Conservation (phyloP, 2,797 vertebrate species). For the Rhinogobio ventralis region DNA sequence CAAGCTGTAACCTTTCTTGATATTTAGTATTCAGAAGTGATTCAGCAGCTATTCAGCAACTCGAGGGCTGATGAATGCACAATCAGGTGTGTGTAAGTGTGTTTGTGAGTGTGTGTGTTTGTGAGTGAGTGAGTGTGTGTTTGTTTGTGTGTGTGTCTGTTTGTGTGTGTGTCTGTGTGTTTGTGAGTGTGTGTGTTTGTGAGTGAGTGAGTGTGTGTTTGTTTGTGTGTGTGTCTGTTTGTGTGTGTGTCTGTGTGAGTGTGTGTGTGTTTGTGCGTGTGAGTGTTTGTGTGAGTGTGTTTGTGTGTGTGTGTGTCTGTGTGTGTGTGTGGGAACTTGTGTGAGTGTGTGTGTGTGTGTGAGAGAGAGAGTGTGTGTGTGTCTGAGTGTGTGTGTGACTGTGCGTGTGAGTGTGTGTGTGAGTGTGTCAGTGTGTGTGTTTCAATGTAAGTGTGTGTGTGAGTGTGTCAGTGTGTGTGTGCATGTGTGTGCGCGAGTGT, state of each 20-base stretch:
- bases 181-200: background rate
- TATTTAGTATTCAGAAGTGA: constrained; percentile 53
- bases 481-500: no score
- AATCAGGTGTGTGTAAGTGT: constrained; percentile 32
- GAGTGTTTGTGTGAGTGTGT: background rate
- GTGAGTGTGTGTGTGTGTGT: background rate
- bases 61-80: constrained; percentile 40
- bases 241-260: background rate
- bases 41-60: background rate
- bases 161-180: background rate
- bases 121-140: background rate
- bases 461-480: no score
- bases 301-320: background rate
- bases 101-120: background rate
- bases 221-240: background rate
- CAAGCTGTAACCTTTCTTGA: constrained; percentile 46
- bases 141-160: background rate
- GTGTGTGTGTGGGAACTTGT: no score
- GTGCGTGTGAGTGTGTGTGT: background rate
- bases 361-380: background rate
- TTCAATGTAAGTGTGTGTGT: background rate
- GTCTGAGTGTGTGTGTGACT: constrained; percentile 30
- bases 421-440: no score
- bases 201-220: background rate
- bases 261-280: constrained; percentile 35